These are phyloP conservation scores for Anagrus nilaparvatae DNA, from an alignment of 1,140 invertebrate species.

Conservation along the genomic window DNA sequence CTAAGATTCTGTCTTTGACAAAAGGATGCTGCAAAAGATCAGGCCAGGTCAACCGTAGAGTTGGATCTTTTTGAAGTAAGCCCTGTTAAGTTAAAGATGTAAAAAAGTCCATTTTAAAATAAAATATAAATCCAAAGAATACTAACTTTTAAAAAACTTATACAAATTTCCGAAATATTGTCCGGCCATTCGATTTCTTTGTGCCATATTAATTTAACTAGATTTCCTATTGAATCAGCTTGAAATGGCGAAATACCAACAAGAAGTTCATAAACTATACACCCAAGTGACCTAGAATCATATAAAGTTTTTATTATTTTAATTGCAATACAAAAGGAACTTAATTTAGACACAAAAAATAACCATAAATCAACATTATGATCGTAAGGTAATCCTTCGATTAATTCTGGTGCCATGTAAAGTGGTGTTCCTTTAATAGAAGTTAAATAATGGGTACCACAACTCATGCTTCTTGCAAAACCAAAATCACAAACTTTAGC, in stretches of 20 bases:
- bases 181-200: conserved; percentile 83
- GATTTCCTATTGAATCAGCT: conserved; percentile 79
- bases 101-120: conserved; percentile 2
- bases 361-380: conserved; percentile 77
- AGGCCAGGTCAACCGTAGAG: conserved; percentile 74
- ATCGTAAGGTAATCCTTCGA: conserved; percentile 84
- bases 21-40: conserved; percentile 78
- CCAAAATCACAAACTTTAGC: conserved; percentile 95
- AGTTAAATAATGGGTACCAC: conserved; percentile 82
- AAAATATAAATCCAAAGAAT: neutral
- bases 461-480: conserved; percentile 85
- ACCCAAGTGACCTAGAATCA: conserved; percentile 75
- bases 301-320: conserved; percentile 3
- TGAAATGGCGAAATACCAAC: conserved; percentile 84
- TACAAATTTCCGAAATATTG: conserved; percentile 64
- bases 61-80: conserved; percentile 78
- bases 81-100: conserved; percentile 46
- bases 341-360: no score
- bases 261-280: conserved; percentile 87
- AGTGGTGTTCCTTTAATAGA: conserved; percentile 89
- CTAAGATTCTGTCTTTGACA: conserved; percentile 57
- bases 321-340: no score
- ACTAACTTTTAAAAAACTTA: conserved; percentile 70
- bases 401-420: conserved; percentile 95
- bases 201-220: conserved; percentile 75